Percentiles rank a stretch among this genome's conserved stretches.
These are phyloP conservation scores for Anastatus disparis DNA, from an alignment of 1,140 invertebrate species.

Conservation along the genomic window DNA sequence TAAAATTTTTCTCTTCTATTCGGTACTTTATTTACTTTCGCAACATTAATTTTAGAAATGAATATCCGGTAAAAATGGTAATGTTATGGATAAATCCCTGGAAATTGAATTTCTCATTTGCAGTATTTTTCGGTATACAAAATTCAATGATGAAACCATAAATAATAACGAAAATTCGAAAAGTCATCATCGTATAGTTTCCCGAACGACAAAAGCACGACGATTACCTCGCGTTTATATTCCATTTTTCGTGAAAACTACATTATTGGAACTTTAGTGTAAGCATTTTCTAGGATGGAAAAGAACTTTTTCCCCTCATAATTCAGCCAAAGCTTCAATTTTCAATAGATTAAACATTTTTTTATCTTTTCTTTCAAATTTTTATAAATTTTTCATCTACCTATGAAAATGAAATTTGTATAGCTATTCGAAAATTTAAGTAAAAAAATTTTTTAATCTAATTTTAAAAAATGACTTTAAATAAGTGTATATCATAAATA, in stretches of 20 bases:
- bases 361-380: too few species aligned
- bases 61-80: not conserved
- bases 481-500: too few species aligned
- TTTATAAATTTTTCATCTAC: too few species aligned
- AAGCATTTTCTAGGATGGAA: not conserved
- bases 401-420: too few species aligned
- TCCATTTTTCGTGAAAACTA: not conserved
- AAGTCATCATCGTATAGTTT: not conserved
- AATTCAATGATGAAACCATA: not conserved
- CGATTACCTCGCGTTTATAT: slow-evolving; percentile 4
- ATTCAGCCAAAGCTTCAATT: too few species aligned
- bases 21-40: not conserved
- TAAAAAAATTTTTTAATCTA: too few species aligned
- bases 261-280: not conserved
- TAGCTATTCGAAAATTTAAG: too few species aligned
- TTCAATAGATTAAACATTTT: too few species aligned
- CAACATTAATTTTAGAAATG: not conserved
- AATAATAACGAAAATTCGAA: not conserved
- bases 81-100: not conserved
- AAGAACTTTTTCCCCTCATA: too few species aligned
- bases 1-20: too few species aligned
- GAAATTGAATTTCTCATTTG: not conserved
- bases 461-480: too few species aligned
- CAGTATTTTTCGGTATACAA: not conserved
- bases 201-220: not conserved